Conservation (phyloP, 2,888 invertebrate species). For the Spodoptera exigua region DNA sequence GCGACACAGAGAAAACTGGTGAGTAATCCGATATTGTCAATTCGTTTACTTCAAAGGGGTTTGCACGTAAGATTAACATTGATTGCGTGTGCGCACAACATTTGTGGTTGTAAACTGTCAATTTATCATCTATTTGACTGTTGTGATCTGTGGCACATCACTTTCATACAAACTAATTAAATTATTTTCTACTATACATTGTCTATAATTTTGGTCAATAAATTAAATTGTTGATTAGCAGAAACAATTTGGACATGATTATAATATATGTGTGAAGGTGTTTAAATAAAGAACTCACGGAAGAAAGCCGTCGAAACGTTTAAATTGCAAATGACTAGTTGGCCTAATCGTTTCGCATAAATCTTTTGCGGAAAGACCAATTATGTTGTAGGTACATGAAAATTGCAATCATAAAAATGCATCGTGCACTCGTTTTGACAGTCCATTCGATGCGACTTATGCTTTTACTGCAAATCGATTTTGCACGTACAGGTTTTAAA, state of each 20-base stretch:
- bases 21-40: conserved; percentile 50
- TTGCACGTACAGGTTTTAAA: conserved; percentile 20
- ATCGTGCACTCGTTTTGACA: conserved; percentile 31
- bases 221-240: too few species aligned
- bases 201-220: too few species aligned
- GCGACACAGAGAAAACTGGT: conserved; percentile 46
- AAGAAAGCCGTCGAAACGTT: conserved; percentile 16
- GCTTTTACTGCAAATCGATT: conserved; percentile 30
- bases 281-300: not conserved
- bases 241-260: too few species aligned
- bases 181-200: conserved; percentile 4
- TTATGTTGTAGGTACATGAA: conserved; percentile 20
- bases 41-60: conserved; percentile 47
- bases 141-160: conserved; percentile 34
- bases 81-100: conserved; percentile 64
- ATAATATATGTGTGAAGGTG: not conserved
- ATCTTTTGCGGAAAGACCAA: conserved; percentile 37
- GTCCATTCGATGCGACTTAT: conserved; percentile 27
- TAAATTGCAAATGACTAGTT: conserved; percentile 14
- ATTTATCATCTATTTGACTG: conserved; percentile 57
- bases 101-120: conserved; percentile 64
- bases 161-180: conserved; percentile 51
- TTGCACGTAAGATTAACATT: conserved; percentile 31
- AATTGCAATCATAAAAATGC: conserved; percentile 22
- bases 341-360: conserved; percentile 27